A percentile compares a stretch with the other conserved stretches of the same genome.
These are phyloP conservation scores for Holotrichia oblita DNA, from an alignment of 1,140 invertebrate species.

Conservation along the genomic window DNA sequence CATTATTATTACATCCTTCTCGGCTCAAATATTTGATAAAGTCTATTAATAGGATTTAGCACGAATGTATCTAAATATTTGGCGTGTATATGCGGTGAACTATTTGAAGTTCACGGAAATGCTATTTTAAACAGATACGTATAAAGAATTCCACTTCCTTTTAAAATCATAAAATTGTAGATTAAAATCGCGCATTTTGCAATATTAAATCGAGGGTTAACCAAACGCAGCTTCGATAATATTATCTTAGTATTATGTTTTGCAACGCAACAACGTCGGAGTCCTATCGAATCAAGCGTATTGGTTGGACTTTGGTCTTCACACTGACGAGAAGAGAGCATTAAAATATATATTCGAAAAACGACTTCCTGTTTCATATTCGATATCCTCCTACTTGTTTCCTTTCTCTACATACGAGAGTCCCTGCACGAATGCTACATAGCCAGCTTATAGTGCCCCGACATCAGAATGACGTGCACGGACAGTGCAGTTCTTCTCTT, in stretches of 20 bases:
- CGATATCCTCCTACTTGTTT: constrained; percentile 29
- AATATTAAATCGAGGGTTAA: no score
- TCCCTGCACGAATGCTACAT: neutral
- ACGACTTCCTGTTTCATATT: constrained; percentile 28
- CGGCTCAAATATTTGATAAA: neutral
- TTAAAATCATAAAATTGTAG: no score
- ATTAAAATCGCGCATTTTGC: no score
- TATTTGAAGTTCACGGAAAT: neutral
- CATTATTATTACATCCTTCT: neutral
- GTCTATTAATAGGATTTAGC: neutral
- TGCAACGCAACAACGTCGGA: neutral
- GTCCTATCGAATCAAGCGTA: no score
- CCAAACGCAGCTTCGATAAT: neutral
- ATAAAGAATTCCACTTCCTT: no score
- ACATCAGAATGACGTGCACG: neutral
- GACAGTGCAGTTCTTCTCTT: neutral
- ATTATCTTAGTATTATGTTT: no score
- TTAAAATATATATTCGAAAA: neutral
- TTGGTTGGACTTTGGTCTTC: neutral
- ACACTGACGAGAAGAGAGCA: neutral
- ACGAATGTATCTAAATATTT: no score
- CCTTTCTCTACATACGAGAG: neutral
- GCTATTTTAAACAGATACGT: neutral
- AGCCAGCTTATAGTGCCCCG: no score
- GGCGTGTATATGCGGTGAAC: neutral